Evolutionary conservation across 2,888 invertebrate species (phyloP), one percentile per base, ranked within the genome.

Genomic region (Tetropium fuscum): DNA sequence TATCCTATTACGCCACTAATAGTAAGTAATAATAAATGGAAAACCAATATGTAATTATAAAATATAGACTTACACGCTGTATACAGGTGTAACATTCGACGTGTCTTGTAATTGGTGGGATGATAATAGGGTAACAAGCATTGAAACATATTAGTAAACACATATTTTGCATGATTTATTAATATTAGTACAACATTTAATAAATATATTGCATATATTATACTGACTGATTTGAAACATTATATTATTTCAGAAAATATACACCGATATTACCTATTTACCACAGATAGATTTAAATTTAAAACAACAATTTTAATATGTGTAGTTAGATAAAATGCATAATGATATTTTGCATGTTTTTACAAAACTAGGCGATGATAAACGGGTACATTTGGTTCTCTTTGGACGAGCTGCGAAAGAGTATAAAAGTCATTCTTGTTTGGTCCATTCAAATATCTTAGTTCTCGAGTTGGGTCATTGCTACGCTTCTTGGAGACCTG

Each of bases 341-440:
- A 55, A 64, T 64, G 60, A 58, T 45, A 43, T 41, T 47, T 38
- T 16, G 48, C 27, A 53, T 43, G 13, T 16, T 30, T 20, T 85
- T 87, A 87, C 75, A 88, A 83, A 78, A 87, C 84, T 79, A 87
- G 83, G 77, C 87, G 85, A 76, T 86, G 87, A 75, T 86, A 86
- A 2, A 87, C 81, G 40, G 88, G 87, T 47, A 86, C 82, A 58
- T 86, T 86, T 62, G 86, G 84, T 85, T 87, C 76, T 83, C 74
- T 74, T 47, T 81, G 79, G 53, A 88, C 80, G 40, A 88, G 80
- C 71, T 87, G 87, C 4, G 87, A 85, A 45, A 88, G 80, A 1
- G 86, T 86, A 77, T 87, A 87, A 41, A 86, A 83, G 70, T 87
- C 87, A 63, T 87, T 87, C 34, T 85, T 83, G 62, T 85, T 74